Conservation (phyloP, 2,113 vertebrate genomes). For the Syngnathus typhle region DNA sequence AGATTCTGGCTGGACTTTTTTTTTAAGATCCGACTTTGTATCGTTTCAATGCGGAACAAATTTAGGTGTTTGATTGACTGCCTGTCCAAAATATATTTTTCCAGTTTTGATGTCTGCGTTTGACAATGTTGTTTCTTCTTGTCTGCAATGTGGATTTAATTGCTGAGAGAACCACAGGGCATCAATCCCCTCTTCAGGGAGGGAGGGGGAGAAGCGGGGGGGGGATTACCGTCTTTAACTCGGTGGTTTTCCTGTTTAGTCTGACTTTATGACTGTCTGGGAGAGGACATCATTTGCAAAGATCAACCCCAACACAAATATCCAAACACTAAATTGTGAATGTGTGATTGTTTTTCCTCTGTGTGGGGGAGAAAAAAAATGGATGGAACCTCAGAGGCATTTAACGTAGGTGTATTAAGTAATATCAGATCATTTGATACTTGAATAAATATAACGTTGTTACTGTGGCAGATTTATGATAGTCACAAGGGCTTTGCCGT, state of each 20-base stretch:
- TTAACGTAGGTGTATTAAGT: no score
- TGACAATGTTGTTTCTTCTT: neutral
- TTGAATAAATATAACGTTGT: neutral
- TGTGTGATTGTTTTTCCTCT: no score
- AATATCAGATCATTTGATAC: neutral
- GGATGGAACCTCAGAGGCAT: no score
- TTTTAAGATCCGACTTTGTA: neutral
- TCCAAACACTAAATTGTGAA: neutral
- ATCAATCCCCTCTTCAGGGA: conserved; percentile 10
- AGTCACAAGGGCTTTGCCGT: neutral
- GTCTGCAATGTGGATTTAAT: conserved; percentile 27
- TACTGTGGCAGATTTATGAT: neutral
- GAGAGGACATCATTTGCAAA: conserved; percentile 38
- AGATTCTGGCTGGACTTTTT: conserved; percentile 21
- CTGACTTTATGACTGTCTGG: conserved; percentile 60
- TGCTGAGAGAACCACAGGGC: conserved; percentile 13
- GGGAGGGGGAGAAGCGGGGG: neutral
- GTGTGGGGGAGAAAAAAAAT: conserved; percentile 1
- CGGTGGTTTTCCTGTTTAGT: conserved; percentile 67
- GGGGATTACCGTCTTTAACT: conserved; percentile 53
- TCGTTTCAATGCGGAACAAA: neutral
- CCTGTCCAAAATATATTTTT: neutral
- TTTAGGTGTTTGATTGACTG: conserved; percentile 5
- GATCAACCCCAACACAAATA: conserved; percentile 14
- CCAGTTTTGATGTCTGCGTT: neutral